These are phyloP conservation scores for fruit fly (Drosophila melanogaster) DNA, from an alignment of 1,140 invertebrate genomes.

Conservation along the genomic window Release_6_plus_ISO1_MT NC_004354.4:18975501-18976000, in stretches of 20 bases:
- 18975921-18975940: background rate
- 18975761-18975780: conserved; percentile 38
- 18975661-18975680: background rate
- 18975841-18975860: conserved; percentile 52
- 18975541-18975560: no score
- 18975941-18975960: background rate
- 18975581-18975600: no score
- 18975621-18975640: no score
- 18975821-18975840: background rate
- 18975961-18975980: conserved; percentile 45
- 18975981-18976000: conserved; percentile 53
- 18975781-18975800: conserved; percentile 42
- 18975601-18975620: no score
- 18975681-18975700: background rate
- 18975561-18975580: background rate
- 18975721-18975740: background rate
- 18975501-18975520: background rate
- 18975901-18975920: background rate
- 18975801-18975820: conserved; percentile 31
- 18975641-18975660: background rate
- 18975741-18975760: conserved; percentile 6
- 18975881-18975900: conserved; percentile 9
- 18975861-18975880: conserved; percentile 14
- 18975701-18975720: conserved; percentile 2
- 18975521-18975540: background rate